Conservation (phyloP, 2,797 vertebrate genomes). For the Hephaestus fuliginosus region DNA sequence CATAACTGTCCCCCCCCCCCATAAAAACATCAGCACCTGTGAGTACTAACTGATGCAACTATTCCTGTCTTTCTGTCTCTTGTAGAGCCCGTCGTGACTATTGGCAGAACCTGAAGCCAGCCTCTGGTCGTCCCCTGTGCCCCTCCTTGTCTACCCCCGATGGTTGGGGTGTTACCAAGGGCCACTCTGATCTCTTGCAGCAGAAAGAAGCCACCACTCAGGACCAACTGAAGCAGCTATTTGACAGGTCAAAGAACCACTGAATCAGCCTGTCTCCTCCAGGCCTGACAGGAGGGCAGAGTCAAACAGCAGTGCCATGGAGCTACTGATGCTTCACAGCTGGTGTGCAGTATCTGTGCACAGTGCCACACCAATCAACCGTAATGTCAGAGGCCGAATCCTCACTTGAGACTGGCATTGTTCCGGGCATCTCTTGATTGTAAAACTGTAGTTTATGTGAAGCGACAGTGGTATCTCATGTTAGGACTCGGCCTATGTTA, state of each 20-base stretch:
- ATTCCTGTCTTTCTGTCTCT: not conserved
- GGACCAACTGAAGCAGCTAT: constrained; percentile 91
- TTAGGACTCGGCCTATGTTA: constrained; percentile 31
- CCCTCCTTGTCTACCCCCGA: constrained; percentile 92
- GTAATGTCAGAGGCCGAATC: constrained; percentile 23
- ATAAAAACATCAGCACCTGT: no score
- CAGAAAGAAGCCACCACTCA: constrained; percentile 93
- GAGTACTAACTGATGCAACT: not conserved
- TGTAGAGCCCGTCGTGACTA: constrained; percentile 94
- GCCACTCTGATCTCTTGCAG: constrained; percentile 92
- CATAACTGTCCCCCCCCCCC: not conserved
- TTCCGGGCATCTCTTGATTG: constrained; percentile 41
- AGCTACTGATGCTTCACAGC: constrained; percentile 25
- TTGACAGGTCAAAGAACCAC: constrained; percentile 85
- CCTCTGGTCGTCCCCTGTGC: constrained; percentile 92
- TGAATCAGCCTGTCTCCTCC: constrained; percentile 56
- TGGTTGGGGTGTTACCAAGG: constrained; percentile 95
- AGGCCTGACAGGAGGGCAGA: constrained; percentile 8
- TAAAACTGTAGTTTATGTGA: constrained; percentile 34
- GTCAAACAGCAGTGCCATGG: constrained; percentile 7
- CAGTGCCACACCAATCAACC: constrained; percentile 20
- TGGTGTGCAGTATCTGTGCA: not conserved
- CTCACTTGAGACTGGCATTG: constrained; percentile 43
- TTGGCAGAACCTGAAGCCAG: constrained; percentile 94
- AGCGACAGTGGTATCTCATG: constrained; percentile 32